Evolutionary conservation across 2,113 vertebrate genomes (phyloP).

Genomic region (Lamprotornis superbus): DNA sequence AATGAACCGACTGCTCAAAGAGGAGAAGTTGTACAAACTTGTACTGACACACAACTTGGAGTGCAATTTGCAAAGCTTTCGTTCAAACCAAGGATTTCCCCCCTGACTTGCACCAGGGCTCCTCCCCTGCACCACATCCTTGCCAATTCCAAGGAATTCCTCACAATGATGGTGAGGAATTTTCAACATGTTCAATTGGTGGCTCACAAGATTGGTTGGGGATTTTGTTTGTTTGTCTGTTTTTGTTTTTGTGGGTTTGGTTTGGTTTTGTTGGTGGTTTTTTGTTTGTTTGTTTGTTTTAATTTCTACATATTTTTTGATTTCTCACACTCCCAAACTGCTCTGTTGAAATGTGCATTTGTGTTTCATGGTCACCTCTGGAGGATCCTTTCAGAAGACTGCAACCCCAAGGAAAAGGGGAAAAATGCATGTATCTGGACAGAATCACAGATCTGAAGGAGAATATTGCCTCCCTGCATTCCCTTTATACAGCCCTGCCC

Average conservation of each 20-base stretch:
- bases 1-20: background rate
- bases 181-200: background rate
- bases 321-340: fast-evolving
- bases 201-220: background rate
- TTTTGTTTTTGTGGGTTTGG: no score
- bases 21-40: slow-evolving; percentile 16
- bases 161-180: fast-evolving
- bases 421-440: background rate
- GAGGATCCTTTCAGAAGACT: background rate
- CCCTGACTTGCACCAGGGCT: background rate
- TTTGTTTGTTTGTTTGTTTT: no score
- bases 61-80: background rate
- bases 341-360: background rate
- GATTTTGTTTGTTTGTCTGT: background rate
- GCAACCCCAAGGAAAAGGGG: background rate
- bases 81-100: background rate
- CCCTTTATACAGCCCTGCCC: background rate
- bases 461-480: background rate
- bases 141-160: background rate
- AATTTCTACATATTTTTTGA: background rate
- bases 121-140: background rate
- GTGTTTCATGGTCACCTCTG: background rate
- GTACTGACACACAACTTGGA: background rate
- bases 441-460: background rate
- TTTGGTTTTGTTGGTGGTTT: background rate